Evolutionary conservation across 2,797 vertebrate genomes (phyloP).

Genomic region (Podargus strigoides): DNA sequence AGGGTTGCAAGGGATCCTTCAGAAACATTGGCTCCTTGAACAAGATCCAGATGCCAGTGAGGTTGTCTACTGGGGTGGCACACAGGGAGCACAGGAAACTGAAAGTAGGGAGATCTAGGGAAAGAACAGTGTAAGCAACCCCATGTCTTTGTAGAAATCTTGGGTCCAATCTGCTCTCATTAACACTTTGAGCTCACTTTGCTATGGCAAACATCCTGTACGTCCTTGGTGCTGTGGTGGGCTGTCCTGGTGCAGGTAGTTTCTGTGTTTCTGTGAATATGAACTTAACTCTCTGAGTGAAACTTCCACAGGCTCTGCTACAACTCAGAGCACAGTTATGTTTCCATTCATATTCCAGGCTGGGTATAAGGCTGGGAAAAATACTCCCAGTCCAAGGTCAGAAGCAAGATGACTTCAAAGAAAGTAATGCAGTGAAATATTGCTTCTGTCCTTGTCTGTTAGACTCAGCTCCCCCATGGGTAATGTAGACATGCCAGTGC

Average conservation of each 20-base stretch:
- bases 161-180: background rate
- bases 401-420: background rate
- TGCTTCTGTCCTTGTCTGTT: background rate
- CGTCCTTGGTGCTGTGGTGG: background rate
- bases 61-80: background rate
- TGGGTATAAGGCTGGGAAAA: background rate
- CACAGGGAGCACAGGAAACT: background rate
- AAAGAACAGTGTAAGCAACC: background rate
- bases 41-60: background rate
- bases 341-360: background rate
- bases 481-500: accelerated
- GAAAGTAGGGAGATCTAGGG: background rate
- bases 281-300: background rate
- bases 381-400: background rate
- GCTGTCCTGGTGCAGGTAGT: background rate
- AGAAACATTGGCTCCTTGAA: background rate
- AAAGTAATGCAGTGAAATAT: background rate
- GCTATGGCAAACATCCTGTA: background rate
- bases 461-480: accelerated
- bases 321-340: background rate
- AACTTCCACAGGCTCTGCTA: background rate
- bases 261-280: background rate
- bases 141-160: background rate
- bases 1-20: background rate
- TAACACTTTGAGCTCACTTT: background rate